Conservation (phyloP, 2,113 vertebrate species). For the Dromaius novaehollandiae region DNA sequence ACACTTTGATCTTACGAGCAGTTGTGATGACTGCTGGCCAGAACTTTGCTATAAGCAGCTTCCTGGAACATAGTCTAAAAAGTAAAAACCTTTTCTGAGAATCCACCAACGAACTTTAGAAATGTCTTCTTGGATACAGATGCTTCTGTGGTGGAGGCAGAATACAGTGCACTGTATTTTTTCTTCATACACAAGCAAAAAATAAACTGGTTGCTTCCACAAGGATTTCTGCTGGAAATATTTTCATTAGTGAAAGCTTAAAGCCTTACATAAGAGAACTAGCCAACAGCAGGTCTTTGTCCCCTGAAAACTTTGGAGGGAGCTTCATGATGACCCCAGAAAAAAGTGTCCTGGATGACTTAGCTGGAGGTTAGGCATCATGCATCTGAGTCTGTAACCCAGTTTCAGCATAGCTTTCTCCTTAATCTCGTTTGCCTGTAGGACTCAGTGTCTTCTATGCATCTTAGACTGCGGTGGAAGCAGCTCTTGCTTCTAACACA, state of each 20-base stretch:
- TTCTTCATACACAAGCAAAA: not conserved
- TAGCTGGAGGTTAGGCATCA: not conserved
- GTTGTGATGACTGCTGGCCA: not conserved
- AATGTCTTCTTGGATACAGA: not conserved
- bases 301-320: not conserved
- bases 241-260: not conserved
- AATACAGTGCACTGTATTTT: not conserved
- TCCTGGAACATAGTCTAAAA: not conserved
- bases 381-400: not conserved
- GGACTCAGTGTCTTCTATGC: not conserved
- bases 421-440: not conserved
- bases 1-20: not conserved
- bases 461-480: not conserved
- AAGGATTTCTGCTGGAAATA: not conserved
- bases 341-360: not conserved
- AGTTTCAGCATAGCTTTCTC: not conserved
- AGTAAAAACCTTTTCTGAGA: not conserved
- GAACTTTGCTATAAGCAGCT: not conserved
- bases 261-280: not conserved
- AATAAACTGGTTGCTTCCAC: not conserved
- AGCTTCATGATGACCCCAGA: not conserved
- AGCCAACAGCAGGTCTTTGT: not conserved
- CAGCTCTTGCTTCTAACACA: not conserved
- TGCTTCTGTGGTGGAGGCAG: not conserved
- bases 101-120: not conserved